These are phyloP conservation scores for Sinosuthora webbiana DNA, from an alignment of 2,113 vertebrate species.

Conservation along the genomic window DNA sequence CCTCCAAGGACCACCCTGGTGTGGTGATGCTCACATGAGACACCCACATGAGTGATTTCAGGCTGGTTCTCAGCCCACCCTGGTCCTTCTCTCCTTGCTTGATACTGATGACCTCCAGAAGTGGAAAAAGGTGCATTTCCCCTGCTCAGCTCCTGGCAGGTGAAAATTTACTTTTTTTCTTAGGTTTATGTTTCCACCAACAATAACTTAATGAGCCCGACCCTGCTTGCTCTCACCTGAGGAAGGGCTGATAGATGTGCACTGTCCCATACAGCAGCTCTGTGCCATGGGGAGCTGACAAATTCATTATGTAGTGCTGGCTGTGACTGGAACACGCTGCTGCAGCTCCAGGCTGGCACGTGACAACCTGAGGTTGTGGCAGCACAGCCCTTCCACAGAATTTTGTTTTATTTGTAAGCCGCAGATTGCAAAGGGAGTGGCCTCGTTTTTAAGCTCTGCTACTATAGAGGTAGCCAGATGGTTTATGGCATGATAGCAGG, in stretches of 20 bases:
- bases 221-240: neutral
- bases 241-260: neutral
- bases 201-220: neutral
- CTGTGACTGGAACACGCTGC: neutral
- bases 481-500: neutral
- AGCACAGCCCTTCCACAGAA: neutral
- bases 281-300: neutral
- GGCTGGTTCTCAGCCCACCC: neutral
- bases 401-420: neutral
- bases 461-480: neutral
- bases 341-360: neutral
- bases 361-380: neutral
- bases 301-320: neutral
- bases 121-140: neutral
- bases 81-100: neutral
- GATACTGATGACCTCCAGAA: accelerated
- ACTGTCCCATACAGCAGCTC: neutral
- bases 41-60: accelerated
- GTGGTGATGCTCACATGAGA: accelerated
- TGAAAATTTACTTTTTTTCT: neutral
- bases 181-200: neutral
- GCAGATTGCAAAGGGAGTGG: neutral
- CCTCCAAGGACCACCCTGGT: neutral
- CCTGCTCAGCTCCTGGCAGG: neutral
- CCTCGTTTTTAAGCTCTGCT: neutral